Base-by-base conservation (phyloP, 2,113 vertebrate species). In the Corydoras maculifer region DNA sequence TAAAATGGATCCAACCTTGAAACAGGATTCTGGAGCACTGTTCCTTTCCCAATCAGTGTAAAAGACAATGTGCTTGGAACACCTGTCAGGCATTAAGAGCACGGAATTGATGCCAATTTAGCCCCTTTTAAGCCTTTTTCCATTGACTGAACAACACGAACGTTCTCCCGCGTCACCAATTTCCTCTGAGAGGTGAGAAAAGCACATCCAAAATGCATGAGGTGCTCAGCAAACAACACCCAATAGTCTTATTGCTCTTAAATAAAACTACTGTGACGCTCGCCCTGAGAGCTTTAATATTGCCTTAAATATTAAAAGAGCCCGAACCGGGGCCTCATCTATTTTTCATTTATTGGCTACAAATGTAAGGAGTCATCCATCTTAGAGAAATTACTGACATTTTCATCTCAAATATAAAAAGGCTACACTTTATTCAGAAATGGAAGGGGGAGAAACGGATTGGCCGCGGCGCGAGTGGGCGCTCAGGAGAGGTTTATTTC, bases 281-380 rank as follows among this genome's bases (percentile, higher is more conserved):
- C 86, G 84, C 84, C 84, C 86, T 85, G 84, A 85, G 86, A 87
- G 84, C 87, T 90, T 91, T 90, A 91, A 91, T 90, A 91, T 88
- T 89, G 88, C 90, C 89, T 91, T 91, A 89, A 91, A 91, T 91
- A 91, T 91, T 90, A 90, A 90, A 90, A 89, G 88, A 90, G 89
- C 88, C 85, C 88, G 90, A 89, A 89, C 88, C 84, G 72, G 86
- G 84, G 84, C 86, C 86, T 91, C 90, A 90, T 91, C 87, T 88
- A 91, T 91, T 89, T 91, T 91, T 91, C 88, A 91, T 91, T 91
- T 90, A 91, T 89, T 90, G 89, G 88, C 83, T 88, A 87, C 80
- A 85, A 79, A 81, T 86, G 89, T 84, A 86, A 87, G 88, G 84
- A 87, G 84, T 87, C 88, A 90, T 91, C 86, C 87, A 91, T 91